phyloP scores from a whole-genome alignment of 2,888 invertebrate genomes.

The Trachelus stipa region DNA sequence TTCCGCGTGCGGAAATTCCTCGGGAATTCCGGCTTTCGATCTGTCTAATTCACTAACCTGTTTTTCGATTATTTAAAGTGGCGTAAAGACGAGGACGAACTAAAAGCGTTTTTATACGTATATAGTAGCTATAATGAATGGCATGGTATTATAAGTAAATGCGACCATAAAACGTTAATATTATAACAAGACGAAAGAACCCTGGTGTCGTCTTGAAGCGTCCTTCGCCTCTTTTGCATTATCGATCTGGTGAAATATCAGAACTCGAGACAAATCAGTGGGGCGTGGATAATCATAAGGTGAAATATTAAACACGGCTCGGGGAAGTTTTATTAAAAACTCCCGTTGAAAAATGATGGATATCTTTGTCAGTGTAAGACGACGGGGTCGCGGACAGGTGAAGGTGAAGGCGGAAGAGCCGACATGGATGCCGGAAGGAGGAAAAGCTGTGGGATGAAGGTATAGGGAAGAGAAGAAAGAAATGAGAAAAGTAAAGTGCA shows the following conservation, averaged over 20 bases:
- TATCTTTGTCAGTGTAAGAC: conserved; percentile 26
- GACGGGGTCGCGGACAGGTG: conserved; percentile 1
- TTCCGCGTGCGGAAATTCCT: background rate
- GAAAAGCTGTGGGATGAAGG: conserved; percentile 3
- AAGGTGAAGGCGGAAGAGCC: background rate
- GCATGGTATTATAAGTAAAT: background rate
- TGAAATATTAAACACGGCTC: conserved; percentile 53
- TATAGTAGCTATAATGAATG: background rate
- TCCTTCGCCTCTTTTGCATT: background rate
- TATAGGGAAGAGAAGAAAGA: background rate
- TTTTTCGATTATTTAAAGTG: background rate
- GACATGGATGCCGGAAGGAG: background rate
- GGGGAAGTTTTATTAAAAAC: conserved; percentile 63
- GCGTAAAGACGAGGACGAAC: background rate
- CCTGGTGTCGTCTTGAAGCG: background rate
- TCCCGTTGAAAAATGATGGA: conserved; percentile 38
- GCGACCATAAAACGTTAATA: background rate
- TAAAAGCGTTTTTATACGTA: background rate
- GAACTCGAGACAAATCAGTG: conserved; percentile 47
- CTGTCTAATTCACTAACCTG: background rate
- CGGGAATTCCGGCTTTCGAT: background rate
- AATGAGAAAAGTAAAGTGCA: conserved; percentile 1
- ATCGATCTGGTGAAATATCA: conserved; percentile 4
- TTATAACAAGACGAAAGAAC: background rate
- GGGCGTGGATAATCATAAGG: conserved; percentile 51